Evolutionary conservation across 2,888 invertebrate genomes (phyloP).

Genomic region (Melikaiella ostensackeni): DNA sequence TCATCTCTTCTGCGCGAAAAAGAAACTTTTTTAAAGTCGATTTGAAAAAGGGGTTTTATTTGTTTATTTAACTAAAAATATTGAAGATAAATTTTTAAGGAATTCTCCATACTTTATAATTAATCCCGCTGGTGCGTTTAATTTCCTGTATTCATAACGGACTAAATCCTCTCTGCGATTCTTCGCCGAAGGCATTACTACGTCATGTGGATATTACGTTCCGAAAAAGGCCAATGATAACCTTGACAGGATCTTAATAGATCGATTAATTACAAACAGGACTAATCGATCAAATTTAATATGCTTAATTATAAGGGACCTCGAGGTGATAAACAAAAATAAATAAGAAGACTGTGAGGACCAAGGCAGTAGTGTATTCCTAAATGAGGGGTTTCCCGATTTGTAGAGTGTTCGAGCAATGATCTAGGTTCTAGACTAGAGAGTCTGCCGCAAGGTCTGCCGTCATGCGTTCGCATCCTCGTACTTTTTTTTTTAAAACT

Average conservation of each 20-base stretch:
- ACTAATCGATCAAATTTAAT: slow-evolving; percentile 53
- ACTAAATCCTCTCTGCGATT: slow-evolving; percentile 1
- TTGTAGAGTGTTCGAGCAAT: no score
- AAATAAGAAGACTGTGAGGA: background rate
- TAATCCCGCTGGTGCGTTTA: background rate
- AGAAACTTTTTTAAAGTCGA: no score
- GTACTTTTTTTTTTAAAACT: no score
- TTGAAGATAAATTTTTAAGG: background rate
- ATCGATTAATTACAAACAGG: slow-evolving; percentile 23
- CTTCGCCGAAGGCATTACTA: slow-evolving; percentile 20
- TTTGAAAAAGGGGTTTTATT: no score
- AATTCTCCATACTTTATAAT: slow-evolving; percentile 3
- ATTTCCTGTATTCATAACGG: slow-evolving; percentile 27
- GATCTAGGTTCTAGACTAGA: no score
- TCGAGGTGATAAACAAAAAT: background rate
- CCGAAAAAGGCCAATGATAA: slow-evolving; percentile 33
- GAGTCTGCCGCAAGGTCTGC: no score
- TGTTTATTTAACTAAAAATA: no score
- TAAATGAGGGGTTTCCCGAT: no score
- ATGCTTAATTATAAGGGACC: slow-evolving; percentile 46
- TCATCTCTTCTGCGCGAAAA: no score
- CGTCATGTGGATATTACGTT: slow-evolving; percentile 19
- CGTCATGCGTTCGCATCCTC: no score
- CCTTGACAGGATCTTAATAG: slow-evolving; percentile 30
- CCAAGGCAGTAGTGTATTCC: background rate